These are phyloP conservation scores for Eupeodes latifasciatus DNA, from an alignment of 2,888 invertebrate species.

Conservation along the genomic window DNA sequence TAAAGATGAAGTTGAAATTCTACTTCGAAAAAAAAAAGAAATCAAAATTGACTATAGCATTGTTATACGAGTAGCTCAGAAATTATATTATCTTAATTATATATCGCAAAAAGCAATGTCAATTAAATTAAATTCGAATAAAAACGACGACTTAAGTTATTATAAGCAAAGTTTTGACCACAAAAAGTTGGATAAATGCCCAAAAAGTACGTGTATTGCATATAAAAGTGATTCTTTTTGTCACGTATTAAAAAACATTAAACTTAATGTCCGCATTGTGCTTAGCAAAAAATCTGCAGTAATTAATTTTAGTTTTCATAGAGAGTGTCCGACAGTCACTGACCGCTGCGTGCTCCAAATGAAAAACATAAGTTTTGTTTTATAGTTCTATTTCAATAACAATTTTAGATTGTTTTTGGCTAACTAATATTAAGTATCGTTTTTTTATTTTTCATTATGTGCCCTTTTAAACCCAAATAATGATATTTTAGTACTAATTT, in stretches of 20 bases:
- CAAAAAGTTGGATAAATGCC: slow-evolving; percentile 13
- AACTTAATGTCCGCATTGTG: slow-evolving; percentile 6
- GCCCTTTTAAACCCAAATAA: too few species aligned
- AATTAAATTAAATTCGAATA: slow-evolving; percentile 7
- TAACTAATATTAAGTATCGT: too few species aligned
- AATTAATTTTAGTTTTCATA: too few species aligned
- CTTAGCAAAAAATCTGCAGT: too few species aligned
- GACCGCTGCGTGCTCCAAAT: too few species aligned
- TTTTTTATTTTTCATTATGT: too few species aligned
- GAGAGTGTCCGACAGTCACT: too few species aligned
- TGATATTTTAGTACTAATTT: too few species aligned
- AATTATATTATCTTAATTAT: background rate
- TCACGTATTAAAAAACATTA: slow-evolving; percentile 5
- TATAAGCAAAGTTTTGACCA: background rate
- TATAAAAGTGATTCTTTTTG: slow-evolving; percentile 10
- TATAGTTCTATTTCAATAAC: too few species aligned
- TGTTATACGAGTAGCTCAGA: background rate
- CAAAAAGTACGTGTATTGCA: background rate
- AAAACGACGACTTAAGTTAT: background rate
- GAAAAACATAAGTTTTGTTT: too few species aligned
- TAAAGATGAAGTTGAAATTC: background rate
- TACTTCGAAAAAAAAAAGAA: background rate
- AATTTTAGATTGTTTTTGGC: too few species aligned
- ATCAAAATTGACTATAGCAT: background rate
- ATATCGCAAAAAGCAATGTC: background rate